Percentiles rank a stretch among this genome's conserved stretches.
Evolutionary conservation across 37 sponge, comb jelly and placozoan species (phyloP).

Genomic region (Axinella damicornis): DNA sequence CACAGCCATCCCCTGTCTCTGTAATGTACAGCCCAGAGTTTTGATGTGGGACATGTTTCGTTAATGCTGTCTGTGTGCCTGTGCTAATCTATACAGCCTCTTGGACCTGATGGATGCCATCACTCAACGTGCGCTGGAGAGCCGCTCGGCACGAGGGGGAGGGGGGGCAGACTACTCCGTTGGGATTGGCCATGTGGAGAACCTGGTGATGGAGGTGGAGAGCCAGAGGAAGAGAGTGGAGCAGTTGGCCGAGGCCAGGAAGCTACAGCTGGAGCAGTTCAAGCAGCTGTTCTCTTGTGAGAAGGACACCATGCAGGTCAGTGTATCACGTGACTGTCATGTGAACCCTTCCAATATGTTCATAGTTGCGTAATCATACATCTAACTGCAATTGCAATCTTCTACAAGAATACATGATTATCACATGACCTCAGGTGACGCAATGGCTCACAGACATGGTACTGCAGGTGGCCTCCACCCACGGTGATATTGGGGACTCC

Average conservation of each 20-base stretch:
- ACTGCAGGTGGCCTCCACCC: slow-evolving; percentile 32
- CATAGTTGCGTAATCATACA: neutral
- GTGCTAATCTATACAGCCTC: too few species aligned
- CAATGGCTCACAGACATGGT: slow-evolving; percentile 47
- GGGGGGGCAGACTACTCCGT: slow-evolving; percentile 16
- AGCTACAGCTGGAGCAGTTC: slow-evolving; percentile 58
- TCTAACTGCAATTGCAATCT: neutral
- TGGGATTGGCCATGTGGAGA: slow-evolving; percentile 41
- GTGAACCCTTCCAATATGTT: neutral
- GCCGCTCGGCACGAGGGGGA: neutral
- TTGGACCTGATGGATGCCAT: slow-evolving; percentile 19
- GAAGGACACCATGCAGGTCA: slow-evolving; percentile 71
- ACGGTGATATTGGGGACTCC: slow-evolving; percentile 56
- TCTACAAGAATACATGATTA: neutral
- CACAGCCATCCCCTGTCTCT: too few species aligned
- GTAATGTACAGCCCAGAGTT: too few species aligned
- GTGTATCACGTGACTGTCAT: neutral
- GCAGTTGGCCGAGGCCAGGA: slow-evolving; percentile 66
- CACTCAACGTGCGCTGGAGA: neutral
- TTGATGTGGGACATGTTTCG: too few species aligned
- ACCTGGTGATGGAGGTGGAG: slow-evolving; percentile 25
- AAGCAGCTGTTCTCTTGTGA: slow-evolving; percentile 70
- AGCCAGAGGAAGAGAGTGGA: slow-evolving; percentile 44
- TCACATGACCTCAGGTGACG: slow-evolving; percentile 37
- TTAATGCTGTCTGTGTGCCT: too few species aligned